Conservation (phyloP, 2,888 invertebrate genomes). For the Falcaria lacertinaria region DNA sequence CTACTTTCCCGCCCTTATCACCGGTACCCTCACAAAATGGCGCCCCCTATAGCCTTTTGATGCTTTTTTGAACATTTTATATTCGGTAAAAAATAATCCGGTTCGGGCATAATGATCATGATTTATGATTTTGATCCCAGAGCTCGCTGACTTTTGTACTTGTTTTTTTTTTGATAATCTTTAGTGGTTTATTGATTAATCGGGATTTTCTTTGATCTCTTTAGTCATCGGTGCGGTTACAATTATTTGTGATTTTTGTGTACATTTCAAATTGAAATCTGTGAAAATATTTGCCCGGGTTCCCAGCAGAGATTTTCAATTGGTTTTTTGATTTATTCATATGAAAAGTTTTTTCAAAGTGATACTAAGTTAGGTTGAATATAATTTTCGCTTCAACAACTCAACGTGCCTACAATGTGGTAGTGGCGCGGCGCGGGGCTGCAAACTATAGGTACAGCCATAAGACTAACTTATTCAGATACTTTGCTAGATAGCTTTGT, state of each 20-base stretch:
- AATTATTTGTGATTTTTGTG: slow-evolving; percentile 7
- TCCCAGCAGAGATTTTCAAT: not conserved
- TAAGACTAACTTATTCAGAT: too few species aligned
- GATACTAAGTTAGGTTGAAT: too few species aligned
- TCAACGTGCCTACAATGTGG: too few species aligned
- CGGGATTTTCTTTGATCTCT: slow-evolving; percentile 46
- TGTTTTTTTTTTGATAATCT: slow-evolving; percentile 69
- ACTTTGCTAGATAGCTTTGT: too few species aligned
- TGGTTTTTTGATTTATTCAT: not conserved
- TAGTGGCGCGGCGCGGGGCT: too few species aligned
- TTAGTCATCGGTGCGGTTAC: slow-evolving; percentile 10
- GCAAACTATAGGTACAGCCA: too few species aligned
- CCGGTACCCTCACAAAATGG: slow-evolving; percentile 73
- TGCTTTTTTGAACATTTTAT: slow-evolving; percentile 77
- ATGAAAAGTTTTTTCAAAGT: too few species aligned
- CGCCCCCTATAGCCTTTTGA: slow-evolving; percentile 75
- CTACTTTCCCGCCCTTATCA: slow-evolving; percentile 67
- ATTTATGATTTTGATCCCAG: slow-evolving; percentile 76
- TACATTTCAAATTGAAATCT: not conserved
- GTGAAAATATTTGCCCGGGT: not conserved
- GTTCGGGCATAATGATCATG: slow-evolving; percentile 79
- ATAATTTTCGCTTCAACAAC: too few species aligned
- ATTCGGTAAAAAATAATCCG: slow-evolving; percentile 76
- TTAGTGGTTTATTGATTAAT: slow-evolving; percentile 67
- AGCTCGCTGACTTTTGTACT: slow-evolving; percentile 45